Evolutionary conservation across 1,140 invertebrate genomes (phyloP), one percentile per base, ranked within the genome.

Genomic region (Plutomurus gul): DNA sequence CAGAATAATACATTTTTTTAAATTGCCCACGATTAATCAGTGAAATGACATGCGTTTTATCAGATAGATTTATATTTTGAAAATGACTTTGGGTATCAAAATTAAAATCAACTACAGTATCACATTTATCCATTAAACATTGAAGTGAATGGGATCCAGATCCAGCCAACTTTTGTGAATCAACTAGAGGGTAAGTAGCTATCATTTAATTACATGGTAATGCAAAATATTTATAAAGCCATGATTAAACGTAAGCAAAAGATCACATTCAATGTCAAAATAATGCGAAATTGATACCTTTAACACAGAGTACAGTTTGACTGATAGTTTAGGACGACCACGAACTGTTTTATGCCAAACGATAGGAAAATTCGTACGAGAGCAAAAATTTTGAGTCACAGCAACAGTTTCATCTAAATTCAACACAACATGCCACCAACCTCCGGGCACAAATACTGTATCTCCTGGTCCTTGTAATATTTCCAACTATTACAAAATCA

Each of bases 361-460:
- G 40, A 86, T 83, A 7, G 96, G 95, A 86, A 99, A 98, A 88
- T 99, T 99, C 1, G 95, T 96, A 65, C 92, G 89, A 80, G 96
- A 98, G 86, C 95, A 96, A 87, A 99, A 99, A 87, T 99, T 99
- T 87, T 99, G 97, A 0, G 98, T 99, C 0, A 99, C 94, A 40
- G 98, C 98, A 72, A 99, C 92, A 1, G 97, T 99, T 78, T 94
- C 92, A 83, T 98, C 96, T 70, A 99, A 87, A 88, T 99, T 99
- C 7, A 99, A 88, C 18, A 99, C 98, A 40, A 99, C 97, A 87
- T 99, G 98, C 98, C 98, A 99, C 95, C 95, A 97, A 3, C 96
- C 96, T 25, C 95, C 96, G 25, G 98, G 98, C 49, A 99, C 96
- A 90, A 99, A 99, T 22, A 99, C 96, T 5, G 97, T 98, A 86